Base-by-base conservation (phyloP, 1,140 invertebrate genomes). In the Drosophila tristis region DNA sequence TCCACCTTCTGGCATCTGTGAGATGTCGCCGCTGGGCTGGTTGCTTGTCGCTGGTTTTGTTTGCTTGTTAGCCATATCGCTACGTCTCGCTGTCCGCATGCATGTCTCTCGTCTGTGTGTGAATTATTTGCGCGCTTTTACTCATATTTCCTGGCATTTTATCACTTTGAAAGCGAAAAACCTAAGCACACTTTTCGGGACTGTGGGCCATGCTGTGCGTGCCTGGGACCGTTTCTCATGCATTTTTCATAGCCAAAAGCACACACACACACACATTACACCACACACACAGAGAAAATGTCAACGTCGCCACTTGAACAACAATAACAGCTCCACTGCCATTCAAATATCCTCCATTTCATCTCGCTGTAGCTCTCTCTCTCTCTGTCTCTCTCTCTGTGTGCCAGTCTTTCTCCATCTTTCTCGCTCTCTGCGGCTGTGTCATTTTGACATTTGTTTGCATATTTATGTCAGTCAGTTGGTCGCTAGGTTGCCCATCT, bases 381-480 rank as follows among this genome's bases (percentile, higher is more conserved):
- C 61, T 64, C 53, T 25, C 29, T 39, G 44, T 48, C 49, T 43
- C 35, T 48, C 51, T 9, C 4, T 7, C 16, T 25, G 23, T 9
- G 16, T 60, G n/a, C 26, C 53, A 55, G 53, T 48, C 49, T 9
- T 25, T 5, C 4, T 47, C 43, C 9, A 9, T 49, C 31, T 13
- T 35, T 7, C 26, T 44, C 9, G 56, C n/a, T 50, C 23, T 15
- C 73, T 61, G 67, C 51, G 54, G 63, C 63, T 44, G 47, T 82
- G 81, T 87, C 87, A 81, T 82, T 87, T 86, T 87, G 86, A 90
- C 87, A 90, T 90, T 90, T 90, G 87, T 90, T 90, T 90, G 78
- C 86, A 81, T 89, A 89, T 89, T 89, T 84, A 89, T 89, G 84
- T 89, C 84, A 87, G 82, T 82, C 66, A 78, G 61, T 85, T 76